Conservation (phyloP, 2,888 invertebrate species). For the Habrosyne pyritoides region DNA sequence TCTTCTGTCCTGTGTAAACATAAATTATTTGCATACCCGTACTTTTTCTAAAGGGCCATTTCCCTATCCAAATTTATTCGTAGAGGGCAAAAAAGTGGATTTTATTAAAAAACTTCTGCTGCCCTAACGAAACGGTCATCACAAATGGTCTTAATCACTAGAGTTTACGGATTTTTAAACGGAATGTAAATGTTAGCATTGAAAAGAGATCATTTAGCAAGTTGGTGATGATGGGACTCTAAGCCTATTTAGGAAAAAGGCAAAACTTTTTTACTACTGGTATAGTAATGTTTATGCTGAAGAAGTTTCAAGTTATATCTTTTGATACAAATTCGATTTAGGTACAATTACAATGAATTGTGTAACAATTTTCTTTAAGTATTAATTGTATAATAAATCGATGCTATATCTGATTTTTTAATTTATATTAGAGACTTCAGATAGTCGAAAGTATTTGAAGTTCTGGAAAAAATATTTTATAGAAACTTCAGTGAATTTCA, state of each 20-base stretch:
- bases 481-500: too few relatives aligned
- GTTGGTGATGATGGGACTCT: neutral
- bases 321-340: too few relatives aligned
- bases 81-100: conserved; percentile 51
- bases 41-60: conserved; percentile 55
- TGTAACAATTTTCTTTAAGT: too few relatives aligned
- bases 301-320: too few relatives aligned
- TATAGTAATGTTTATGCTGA: too few relatives aligned
- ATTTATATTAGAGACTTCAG: too few relatives aligned
- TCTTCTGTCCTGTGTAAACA: conserved; percentile 41
- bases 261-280: too few relatives aligned
- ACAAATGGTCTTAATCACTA: conserved; percentile 40
- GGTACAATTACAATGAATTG: too few relatives aligned
- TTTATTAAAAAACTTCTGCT: conserved; percentile 76
- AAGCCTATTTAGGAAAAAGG: neutral
- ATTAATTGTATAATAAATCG: too few relatives aligned
- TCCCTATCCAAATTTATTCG: conserved; percentile 68
- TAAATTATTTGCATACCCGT: conserved; percentile 59
- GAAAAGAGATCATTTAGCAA: neutral
- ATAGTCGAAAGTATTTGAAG: neutral
- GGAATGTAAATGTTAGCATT: neutral
- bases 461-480: neutral
- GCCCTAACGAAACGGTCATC: conserved; percentile 39
- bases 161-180: conserved; percentile 23
- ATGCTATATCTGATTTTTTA: too few relatives aligned